Percentiles rank a stretch among this genome's conserved stretches.
These are phyloP conservation scores for Aleiodes testaceus DNA, from an alignment of 2,888 invertebrate genomes.

Conservation along the genomic window DNA sequence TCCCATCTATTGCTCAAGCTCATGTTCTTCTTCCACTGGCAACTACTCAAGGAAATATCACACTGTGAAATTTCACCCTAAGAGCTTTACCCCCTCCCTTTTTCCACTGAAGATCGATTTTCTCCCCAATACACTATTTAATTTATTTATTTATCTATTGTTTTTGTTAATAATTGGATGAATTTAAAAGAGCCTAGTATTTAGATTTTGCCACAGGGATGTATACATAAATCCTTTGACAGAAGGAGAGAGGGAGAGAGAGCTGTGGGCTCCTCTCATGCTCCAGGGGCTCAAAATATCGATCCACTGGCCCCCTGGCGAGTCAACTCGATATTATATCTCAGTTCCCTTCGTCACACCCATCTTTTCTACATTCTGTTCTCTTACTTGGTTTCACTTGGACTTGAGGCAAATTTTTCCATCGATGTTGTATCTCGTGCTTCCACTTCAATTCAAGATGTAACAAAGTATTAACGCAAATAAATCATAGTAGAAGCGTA, in stretches of 20 bases:
- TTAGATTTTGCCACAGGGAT: conserved; percentile 55
- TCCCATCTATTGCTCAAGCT: too few relatives aligned
- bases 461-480: too few relatives aligned
- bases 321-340: conserved; percentile 46
- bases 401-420: conserved; percentile 46
- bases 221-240: conserved; percentile 51
- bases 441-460: too few relatives aligned
- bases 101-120: conserved; percentile 9
- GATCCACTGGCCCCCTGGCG: conserved; percentile 53
- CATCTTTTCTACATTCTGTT: conserved; percentile 38
- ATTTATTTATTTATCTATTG: too few relatives aligned
- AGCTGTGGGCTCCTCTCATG: conserved; percentile 42
- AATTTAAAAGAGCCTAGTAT: conserved; percentile 11
- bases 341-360: conserved; percentile 44
- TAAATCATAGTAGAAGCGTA: too few relatives aligned
- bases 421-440: neutral
- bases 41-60: conserved; percentile 13
- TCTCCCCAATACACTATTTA: too few relatives aligned
- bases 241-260: neutral
- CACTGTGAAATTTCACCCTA: neutral
- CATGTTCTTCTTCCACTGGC: too few relatives aligned
- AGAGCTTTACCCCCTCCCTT: neutral
- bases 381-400: conserved; percentile 33
- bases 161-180: too few relatives aligned
- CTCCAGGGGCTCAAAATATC: conserved; percentile 64